Evolutionary conservation across 1,140 invertebrate genomes (phyloP).

Genomic region (Drosophila ironensis): DNA sequence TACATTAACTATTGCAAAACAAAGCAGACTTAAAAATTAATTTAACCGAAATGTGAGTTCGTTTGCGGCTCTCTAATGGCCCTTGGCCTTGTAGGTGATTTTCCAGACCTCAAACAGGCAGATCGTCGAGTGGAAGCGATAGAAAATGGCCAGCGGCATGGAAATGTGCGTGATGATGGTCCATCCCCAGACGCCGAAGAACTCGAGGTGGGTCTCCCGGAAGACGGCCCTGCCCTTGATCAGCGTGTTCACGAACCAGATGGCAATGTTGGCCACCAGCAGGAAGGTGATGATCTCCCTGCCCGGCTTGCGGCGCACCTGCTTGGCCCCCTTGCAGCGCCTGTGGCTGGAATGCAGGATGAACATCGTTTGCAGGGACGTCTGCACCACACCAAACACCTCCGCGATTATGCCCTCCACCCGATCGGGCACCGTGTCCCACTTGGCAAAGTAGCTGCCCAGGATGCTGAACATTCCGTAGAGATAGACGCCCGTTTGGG

Average conservation of each 20-base stretch:
- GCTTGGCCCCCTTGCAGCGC: conserved; percentile 84
- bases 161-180: conserved; percentile 93
- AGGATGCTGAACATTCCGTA: conserved; percentile 94
- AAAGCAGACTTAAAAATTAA: conserved; percentile 1
- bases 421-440: conserved; percentile 83
- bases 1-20: conserved; percentile 17
- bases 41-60: background rate
- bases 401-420: conserved; percentile 84
- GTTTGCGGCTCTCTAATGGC: conserved; percentile 48
- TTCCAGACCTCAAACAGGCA: conserved; percentile 99
- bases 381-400: conserved; percentile 86
- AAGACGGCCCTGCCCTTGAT: conserved; percentile 92
- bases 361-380: conserved; percentile 90
- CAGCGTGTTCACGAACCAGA: conserved; percentile 93
- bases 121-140: conserved; percentile 95
- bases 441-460: conserved; percentile 88
- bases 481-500: conserved; percentile 93
- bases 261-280: conserved; percentile 91
- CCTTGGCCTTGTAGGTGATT: conserved; percentile 89
- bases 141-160: conserved; percentile 93
- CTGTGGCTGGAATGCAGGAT: conserved; percentile 92
- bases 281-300: conserved; percentile 92
- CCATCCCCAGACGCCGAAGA: conserved; percentile 93
- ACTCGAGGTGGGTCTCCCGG: conserved; percentile 88
- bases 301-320: conserved; percentile 88